Conservation (phyloP, 2,113 vertebrate genomes). For the Tachycineta bicolor region DNA sequence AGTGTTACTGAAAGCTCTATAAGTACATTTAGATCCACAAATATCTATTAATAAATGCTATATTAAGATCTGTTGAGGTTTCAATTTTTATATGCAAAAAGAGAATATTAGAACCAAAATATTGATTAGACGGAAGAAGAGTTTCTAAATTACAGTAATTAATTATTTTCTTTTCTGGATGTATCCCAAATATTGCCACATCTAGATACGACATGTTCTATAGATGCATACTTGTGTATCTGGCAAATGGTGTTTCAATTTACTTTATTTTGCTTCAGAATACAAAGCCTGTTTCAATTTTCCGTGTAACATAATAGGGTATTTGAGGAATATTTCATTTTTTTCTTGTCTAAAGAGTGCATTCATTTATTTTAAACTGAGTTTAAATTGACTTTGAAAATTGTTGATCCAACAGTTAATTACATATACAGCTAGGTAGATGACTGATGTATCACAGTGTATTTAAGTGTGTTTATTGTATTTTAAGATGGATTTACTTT, state of each 20-base stretch:
- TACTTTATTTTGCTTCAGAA: not conserved
- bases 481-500: not conserved
- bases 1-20: not conserved
- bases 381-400: not conserved
- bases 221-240: not conserved
- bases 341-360: not conserved
- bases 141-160: not conserved
- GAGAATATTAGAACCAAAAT: not conserved
- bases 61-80: not conserved
- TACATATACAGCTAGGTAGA: not conserved
- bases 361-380: conserved; percentile 6
- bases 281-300: not conserved
- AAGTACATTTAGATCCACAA: not conserved
- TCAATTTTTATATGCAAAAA: not conserved
- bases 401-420: not conserved
- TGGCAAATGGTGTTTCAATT: not conserved
- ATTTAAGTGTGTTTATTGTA: not conserved
- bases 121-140: not conserved
- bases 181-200: not conserved
- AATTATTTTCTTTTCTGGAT: not conserved
- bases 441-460: not conserved
- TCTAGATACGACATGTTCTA: not conserved
- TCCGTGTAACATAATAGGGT: not conserved
- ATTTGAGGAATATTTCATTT: not conserved
- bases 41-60: not conserved